Base-by-base conservation (phyloP, 2,888 invertebrate species). In the Steinernema scapterisci region DNA sequence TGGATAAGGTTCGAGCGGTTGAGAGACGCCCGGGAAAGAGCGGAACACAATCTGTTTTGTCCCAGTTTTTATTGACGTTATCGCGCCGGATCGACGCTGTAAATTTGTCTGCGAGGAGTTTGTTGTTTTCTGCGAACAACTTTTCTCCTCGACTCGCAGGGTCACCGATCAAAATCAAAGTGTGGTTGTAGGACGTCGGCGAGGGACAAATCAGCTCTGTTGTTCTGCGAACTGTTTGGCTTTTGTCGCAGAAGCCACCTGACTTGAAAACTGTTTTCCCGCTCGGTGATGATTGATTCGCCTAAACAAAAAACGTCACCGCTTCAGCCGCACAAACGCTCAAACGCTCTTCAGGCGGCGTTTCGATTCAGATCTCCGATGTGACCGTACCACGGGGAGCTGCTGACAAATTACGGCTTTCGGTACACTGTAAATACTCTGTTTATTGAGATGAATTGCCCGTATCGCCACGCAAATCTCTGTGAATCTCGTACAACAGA, bases 191-290 rank as follows among this genome's bases (percentile, higher is more conserved):
- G 19, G 13, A 48, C 38, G 38, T 38, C 38, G 38, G 21, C 31
- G 7, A 63, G 9, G 31, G 63, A 63, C 38, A n/a, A n/a, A 54
- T 31, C 25, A 31, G 27, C 27, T 54, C 54, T n/a, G 19, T 48
- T 48, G 38, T 48, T 16, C 48, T 63, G 63, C 63, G 63, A 25
- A 31, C 11, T 63, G 63, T 63, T 63, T 63, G 63, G 63, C 63
- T 63, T 13, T 63, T 63, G 63, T 63, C 63, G 63, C 63, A 63
- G 63, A 63, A 63, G 63, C 63, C 63, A 63, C 63, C 63, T 63
- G 63, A 63, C 63, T 63, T 63, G 63, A 27, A 31, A 27, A 63
- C 63, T 63, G 63, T 63, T 63, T 63, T 63, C n/a, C 63, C 63
- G 31, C 13, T 38, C 38, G 11, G 31, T n/a, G 25, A 63, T 63